Base-by-base conservation (phyloP, 2,888 invertebrate genomes). In the Entomobrya multifasciata region DNA sequence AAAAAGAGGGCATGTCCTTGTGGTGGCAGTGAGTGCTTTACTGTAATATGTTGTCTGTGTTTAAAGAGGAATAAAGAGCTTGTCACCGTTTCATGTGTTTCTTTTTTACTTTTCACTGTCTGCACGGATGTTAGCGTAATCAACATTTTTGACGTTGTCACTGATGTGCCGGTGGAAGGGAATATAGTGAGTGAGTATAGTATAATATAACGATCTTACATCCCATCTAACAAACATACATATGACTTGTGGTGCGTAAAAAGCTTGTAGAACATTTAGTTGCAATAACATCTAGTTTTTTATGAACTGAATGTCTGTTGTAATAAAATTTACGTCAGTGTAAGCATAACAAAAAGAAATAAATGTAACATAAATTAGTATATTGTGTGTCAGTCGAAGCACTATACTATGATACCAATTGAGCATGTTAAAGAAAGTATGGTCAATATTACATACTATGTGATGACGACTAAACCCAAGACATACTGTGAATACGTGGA, bases 91-190 rank as follows among this genome's bases (percentile, higher is more conserved):
- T 49, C 8, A 6, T 8, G 5, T 72, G 25, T 72, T 15, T 27
- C 44, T 72, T 49, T 44, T 17, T n/a, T 67, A 67, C 67, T 44
- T 41, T 44, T 65, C 25, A 15, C 27, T 30, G 62, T 62, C 27
- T 62, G 27, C 25, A 62, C 36, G 62, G 36, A 30, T 62, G 62
- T 62, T 17, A 62, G n/a, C n/a, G 36, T 30, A 36, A 36, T 30
- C 30, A 62, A 27, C 30, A 36, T 36, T 36, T 62, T 36, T 62
- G 30, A 15, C 8, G n/a, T 36, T 62, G 62, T 62, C 62, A 62
- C 30, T 17, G 17, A 60, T 25, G 20, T 25, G 25, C 49, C 27
- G 25, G 57, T 10, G 27, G 22, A 60, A 60, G 57, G 5, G 20
- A 25, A 25, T 25, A 22, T 60, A 15, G 4, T 36, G 5, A 36